Evolutionary conservation across 2,113 vertebrate genomes (phyloP), one percentile per base, ranked within the genome.

Genomic region (Scortum barcoo): DNA sequence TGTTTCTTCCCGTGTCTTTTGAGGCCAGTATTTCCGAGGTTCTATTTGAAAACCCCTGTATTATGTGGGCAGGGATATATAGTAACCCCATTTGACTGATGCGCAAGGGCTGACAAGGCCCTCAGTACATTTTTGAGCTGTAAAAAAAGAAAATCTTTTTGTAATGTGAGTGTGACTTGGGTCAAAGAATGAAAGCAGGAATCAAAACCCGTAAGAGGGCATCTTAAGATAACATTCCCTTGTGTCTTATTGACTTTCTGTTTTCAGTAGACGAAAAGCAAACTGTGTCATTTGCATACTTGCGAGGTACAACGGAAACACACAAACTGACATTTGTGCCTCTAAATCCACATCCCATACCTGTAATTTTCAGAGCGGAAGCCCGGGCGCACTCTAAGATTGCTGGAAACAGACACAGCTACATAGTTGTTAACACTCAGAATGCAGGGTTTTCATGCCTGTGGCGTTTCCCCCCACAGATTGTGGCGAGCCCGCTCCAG

Each of bases 271-370:
- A 42, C 73, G 66, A 44, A 80, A 67, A 46, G 24, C 50, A 73
- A 78, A 76, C 54, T 61, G 42, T 38, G 62, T 70, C 20, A 71
- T 77, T 81, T 78, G 70, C 71, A 53, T 50, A 68, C 26, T 53
- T 7, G 28, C 44, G 81, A 81, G 72, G 58, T 40, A 72, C 61
- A 50, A 70, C 42, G 7, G 57, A 72, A 75, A 79, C 74, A 75
- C 68, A 51, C 73, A 84, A 75, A 76, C 51, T 61, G 42, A 81
- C 68, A 85, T 78, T 84, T 72, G 66, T 80, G 81, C 58, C 51
- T 88, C 79, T 72, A 87, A 89, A 89, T 91, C 38, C 80, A 88
- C 77, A 83, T 77, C 85, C 87, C 70, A 81, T 76, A 82, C 76
- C 78, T 50, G 24, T 91, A 79, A 94, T 92, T 92, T 88, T 33